phyloP scores from a whole-genome alignment of 53 echinoderm and acorn worm species.

The Holothuria scabra region DNA sequence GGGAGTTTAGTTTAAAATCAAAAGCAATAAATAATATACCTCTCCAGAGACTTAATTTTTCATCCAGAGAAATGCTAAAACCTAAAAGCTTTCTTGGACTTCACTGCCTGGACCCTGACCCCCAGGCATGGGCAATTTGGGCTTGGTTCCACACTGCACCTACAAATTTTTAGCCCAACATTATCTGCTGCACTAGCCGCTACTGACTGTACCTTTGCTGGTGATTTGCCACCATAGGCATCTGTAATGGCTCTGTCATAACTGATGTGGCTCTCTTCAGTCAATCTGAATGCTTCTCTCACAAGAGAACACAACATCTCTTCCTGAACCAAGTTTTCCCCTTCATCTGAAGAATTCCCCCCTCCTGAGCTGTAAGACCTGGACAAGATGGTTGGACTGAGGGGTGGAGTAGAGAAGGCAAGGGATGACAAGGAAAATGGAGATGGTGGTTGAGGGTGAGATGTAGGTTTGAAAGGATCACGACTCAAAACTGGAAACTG shows the following conservation, averaged over 20 bases:
- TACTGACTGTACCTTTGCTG: constrained; percentile 82
- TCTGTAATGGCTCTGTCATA: constrained; percentile 79
- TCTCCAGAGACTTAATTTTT: too few species aligned
- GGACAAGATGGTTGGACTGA: constrained; percentile 43
- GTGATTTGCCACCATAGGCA: constrained; percentile 77
- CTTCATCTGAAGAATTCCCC: constrained; percentile 64
- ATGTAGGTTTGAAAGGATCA: constrained; percentile 14
- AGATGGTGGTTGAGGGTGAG: constrained; percentile 33
- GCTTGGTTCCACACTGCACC: too few species aligned
- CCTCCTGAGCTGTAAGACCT: constrained; percentile 48
- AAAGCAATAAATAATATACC: too few species aligned
- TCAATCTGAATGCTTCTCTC: constrained; percentile 75
- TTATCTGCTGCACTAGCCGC: too few species aligned
- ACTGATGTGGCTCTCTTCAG: constrained; percentile 77
- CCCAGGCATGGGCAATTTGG: too few species aligned
- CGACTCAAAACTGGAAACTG: constrained; percentile 87
- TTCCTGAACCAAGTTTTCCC: constrained; percentile 74
- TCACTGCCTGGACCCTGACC: too few species aligned
- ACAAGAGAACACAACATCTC: constrained; percentile 87
- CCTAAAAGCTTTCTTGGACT: too few species aligned
- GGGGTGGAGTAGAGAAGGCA: constrained; percentile 21
- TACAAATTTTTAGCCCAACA: too few species aligned
- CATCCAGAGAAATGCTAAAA: too few species aligned
- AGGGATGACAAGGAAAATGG: constrained; percentile 46
- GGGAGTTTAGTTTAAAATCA: too few species aligned